These are phyloP conservation scores for Fulmarus glacialis DNA, from an alignment of 2,113 vertebrate species.

Conservation along the genomic window DNA sequence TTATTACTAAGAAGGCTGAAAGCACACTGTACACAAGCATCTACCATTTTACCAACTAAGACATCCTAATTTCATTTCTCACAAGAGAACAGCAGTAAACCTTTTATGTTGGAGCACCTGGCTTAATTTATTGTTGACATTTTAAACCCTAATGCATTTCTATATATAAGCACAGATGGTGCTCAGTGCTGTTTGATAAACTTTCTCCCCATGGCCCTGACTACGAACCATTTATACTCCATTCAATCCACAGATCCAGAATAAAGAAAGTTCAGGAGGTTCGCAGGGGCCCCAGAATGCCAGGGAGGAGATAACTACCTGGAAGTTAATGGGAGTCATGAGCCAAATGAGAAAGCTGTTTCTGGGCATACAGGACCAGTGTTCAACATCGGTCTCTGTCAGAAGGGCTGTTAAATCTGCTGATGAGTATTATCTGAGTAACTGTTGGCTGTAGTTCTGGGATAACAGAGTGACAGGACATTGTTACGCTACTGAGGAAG, in stretches of 20 bases:
- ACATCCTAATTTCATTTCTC: constrained; percentile 19
- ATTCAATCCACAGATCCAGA: background rate
- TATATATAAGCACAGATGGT: constrained; percentile 15
- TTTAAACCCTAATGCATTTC: constrained; percentile 1
- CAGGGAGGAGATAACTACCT: background rate
- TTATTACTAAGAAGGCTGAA: background rate
- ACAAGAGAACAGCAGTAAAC: constrained; percentile 10
- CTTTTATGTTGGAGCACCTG: constrained; percentile 25
- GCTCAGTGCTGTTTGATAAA: background rate
- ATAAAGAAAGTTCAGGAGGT: background rate
- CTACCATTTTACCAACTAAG: background rate
- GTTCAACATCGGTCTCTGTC: background rate
- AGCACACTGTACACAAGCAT: background rate
- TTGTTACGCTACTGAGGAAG: background rate
- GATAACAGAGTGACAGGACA: background rate
- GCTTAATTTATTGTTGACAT: constrained; percentile 38
- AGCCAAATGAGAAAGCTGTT: background rate
- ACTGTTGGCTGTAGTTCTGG: background rate
- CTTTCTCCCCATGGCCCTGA: background rate
- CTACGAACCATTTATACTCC: background rate
- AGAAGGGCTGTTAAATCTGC: background rate
- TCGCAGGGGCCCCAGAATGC: accelerated
- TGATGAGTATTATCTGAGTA: background rate
- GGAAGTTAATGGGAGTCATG: background rate
- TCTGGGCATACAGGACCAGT: background rate